These are phyloP conservation scores for Watersipora subatra DNA, from an alignment of 1,140 invertebrate species.

Conservation along the genomic window DNA sequence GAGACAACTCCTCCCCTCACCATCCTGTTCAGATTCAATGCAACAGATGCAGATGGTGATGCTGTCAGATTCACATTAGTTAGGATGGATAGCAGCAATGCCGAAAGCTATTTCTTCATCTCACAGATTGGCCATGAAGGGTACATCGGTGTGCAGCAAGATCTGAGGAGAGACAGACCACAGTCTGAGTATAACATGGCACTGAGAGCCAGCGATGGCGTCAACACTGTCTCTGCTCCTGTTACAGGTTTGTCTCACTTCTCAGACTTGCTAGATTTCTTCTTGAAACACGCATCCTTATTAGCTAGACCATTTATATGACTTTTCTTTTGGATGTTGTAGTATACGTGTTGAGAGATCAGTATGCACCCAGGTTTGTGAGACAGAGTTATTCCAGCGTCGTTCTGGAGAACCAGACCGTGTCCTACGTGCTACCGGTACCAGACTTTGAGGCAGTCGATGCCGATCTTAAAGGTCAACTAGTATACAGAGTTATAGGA, in stretches of 20 bases:
- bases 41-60: neutral
- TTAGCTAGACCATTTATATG: too few relatives aligned
- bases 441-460: neutral
- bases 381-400: neutral
- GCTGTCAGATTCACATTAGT: neutral
- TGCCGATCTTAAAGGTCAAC: neutral
- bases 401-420: neutral
- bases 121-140: neutral
- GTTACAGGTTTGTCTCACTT: neutral
- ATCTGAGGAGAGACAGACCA: neutral
- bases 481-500: neutral
- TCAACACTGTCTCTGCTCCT: neutral
- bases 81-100: neutral
- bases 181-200: neutral
- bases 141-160: neutral
- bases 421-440: neutral
- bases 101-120: neutral
- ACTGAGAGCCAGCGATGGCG: neutral
- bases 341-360: neutral
- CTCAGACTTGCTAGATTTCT: neutral
- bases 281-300: neutral
- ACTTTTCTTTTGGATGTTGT: neutral
- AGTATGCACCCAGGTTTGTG: neutral
- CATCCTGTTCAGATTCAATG: neutral
- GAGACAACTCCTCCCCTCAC: neutral